Base-by-base conservation (phyloP, 2,888 invertebrate species). In the Chymomyza caudatula region DNA sequence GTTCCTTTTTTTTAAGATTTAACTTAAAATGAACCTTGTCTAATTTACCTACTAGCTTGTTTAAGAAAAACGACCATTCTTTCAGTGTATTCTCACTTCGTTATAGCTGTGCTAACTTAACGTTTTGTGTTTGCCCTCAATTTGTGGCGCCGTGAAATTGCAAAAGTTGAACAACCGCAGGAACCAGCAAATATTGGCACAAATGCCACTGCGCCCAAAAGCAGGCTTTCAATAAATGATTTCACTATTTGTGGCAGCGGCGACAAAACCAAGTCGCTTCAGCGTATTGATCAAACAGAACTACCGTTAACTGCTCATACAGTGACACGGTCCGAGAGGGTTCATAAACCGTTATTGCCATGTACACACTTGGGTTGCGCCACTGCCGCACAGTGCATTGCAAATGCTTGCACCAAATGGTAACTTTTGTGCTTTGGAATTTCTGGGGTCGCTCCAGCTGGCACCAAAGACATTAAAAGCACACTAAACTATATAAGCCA, bases 391-490 rank as follows among this genome's bases (percentile, higher is more conserved):
- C 60, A 66, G 57, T 75, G 77, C 69, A 77, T 70, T 78, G 70
- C 72, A 57, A 71, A 59, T 66, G 69, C 65, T 52, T 68, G 65
- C 69, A 55, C 37, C 52, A 76, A 78, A 68, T 71, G 75, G 61
- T 69, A 75, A 60, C n/a, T 73, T 73, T 71, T 71, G 78, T 88
- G 87, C 77, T 87, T 78, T 73, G 84, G 88, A 89, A 88, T 89
- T 86, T 56, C 11, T 51, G 20, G 20, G 51, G 51, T 51, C 19
- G 20, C 51, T 4, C 89, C 76, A 65, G 83, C 86, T 89, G 89
- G 89, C 86, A 89, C 89, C 86, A 82, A 88, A 89, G 74, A 82
- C 85, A 88, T 89, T 89, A 88, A 83, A 83, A 82, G 72, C 76
- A 69, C 74, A 83, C 71, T 85, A 82, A 82, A 80, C 82, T 78